A percentile compares a stretch with the other conserved stretches of the same genome.
Evolutionary conservation across 2,888 invertebrate genomes (phyloP).

Genomic region (Noctuana brunneofusca): DNA sequence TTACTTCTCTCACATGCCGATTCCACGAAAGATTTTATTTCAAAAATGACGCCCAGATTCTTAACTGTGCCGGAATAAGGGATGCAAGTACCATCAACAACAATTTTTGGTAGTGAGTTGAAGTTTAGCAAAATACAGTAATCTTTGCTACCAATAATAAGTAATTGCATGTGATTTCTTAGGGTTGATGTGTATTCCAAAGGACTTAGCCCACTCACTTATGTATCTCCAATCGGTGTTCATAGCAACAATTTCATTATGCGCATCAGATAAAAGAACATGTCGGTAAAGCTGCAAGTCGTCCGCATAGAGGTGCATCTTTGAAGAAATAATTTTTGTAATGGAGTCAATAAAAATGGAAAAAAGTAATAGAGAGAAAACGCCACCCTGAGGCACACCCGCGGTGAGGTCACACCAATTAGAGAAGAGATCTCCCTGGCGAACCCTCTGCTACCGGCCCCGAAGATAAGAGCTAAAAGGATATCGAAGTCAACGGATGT

Average conservation of each 20-base stretch:
- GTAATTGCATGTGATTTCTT: too few species aligned
- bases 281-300: neutral
- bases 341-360: neutral
- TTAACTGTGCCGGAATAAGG: too few species aligned
- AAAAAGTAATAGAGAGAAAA: neutral
- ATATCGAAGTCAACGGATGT: neutral
- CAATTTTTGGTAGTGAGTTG: too few species aligned
- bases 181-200: too few species aligned
- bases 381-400: constrained; percentile 1
- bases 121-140: too few species aligned
- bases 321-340: neutral
- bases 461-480: neutral
- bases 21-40: too few species aligned
- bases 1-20: too few species aligned
- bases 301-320: neutral
- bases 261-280: neutral
- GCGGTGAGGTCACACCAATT: neutral
- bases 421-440: neutral
- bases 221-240: neutral
- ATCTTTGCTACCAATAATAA: too few species aligned
- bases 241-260: neutral
- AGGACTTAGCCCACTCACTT: neutral
- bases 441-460: neutral
- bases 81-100: too few species aligned
- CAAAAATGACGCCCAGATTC: too few species aligned